Evolutionary conservation across 1,140 invertebrate genomes (phyloP).

Genomic region (Pissodes strobi): DNA sequence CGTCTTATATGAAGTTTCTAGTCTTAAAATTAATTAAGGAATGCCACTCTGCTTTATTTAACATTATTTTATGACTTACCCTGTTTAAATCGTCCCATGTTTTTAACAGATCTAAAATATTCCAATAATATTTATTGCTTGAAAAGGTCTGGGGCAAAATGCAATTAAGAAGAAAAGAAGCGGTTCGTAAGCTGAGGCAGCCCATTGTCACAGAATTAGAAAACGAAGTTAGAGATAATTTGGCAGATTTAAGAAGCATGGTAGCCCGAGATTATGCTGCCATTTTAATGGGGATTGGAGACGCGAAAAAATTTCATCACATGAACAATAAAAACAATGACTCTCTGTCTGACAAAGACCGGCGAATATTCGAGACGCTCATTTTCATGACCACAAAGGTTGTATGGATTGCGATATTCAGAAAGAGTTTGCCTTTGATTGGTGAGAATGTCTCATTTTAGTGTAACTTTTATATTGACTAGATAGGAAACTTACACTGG

Average conservation of each 20-base stretch:
- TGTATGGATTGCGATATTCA: conserved; percentile 65
- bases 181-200: conserved; percentile 62
- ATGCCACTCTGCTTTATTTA: no score
- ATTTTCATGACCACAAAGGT: conserved; percentile 63
- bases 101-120: no score
- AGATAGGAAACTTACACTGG: no score
- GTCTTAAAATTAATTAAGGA: no score
- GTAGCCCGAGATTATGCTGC: conserved; percentile 65
- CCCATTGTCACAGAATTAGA: conserved; percentile 61
- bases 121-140: conserved; percentile 12
- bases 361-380: conserved; percentile 63
- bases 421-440: conserved; percentile 63
- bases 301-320: conserved; percentile 62
- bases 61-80: no score
- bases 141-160: conserved; percentile 61
- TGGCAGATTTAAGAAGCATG: conserved; percentile 62
- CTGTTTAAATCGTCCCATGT: no score
- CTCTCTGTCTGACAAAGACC: conserved; percentile 64
- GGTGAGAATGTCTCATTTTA: conserved; percentile 57
- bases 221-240: conserved; percentile 60
- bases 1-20: no score
- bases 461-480: no score
- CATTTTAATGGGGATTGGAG: conserved; percentile 60
- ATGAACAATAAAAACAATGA: conserved; percentile 60
- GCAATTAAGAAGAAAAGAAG: conserved; percentile 58